Evolutionary conservation across 2,888 invertebrate genomes (phyloP).

Genomic region (Protonemura montana): DNA sequence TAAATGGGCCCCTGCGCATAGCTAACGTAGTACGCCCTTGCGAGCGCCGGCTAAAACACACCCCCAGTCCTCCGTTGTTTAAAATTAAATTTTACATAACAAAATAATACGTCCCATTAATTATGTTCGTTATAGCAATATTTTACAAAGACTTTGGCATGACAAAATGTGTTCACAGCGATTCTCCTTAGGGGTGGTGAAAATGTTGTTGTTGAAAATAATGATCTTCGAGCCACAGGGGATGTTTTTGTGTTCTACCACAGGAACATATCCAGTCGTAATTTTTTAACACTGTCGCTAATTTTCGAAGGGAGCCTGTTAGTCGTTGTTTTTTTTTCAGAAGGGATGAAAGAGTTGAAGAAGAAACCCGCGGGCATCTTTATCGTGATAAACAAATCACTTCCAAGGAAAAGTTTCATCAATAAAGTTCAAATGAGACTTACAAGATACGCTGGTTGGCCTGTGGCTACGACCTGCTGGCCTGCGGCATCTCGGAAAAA

Average conservation of each 20-base stretch:
- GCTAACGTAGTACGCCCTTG: background rate
- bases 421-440: background rate
- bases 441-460: too few relatives aligned
- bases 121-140: background rate
- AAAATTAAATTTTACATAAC: background rate
- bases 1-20: background rate
- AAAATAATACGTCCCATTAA: slow-evolving; percentile 12
- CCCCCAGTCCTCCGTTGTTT: background rate
- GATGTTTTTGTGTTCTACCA: background rate
- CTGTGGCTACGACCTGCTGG: background rate
- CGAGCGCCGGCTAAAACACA: background rate
- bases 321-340: too few relatives aligned
- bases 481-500: background rate
- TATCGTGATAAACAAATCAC: background rate
- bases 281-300: background rate
- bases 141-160: background rate
- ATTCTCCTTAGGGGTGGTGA: background rate
- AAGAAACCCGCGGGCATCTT: background rate
- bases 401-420: background rate
- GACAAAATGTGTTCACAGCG: background rate
- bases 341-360: background rate
- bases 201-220: background rate
- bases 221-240: background rate
- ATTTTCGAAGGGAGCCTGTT: background rate
- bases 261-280: background rate